A percentile compares a stretch with the other conserved stretches of the same genome.
These are phyloP conservation scores for Drosophila mayri DNA, from an alignment of 1,140 invertebrate genomes.

Conservation along the genomic window DNA sequence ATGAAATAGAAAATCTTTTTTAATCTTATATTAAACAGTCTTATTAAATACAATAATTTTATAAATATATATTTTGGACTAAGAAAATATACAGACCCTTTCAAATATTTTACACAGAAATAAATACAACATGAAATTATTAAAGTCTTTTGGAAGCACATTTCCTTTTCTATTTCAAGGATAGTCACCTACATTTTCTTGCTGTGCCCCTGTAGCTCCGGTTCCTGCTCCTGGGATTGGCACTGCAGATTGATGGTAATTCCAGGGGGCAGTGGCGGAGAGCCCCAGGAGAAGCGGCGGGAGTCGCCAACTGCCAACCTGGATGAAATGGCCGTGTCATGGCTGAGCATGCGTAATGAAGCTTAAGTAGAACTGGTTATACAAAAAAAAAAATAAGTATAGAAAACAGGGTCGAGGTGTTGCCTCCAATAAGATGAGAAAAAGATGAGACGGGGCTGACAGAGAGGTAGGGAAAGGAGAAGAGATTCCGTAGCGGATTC, in stretches of 20 bases:
- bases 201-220: constrained; percentile 25
- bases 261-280: constrained; percentile 18
- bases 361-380: constrained; percentile 83
- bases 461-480: neutral
- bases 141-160: too few relatives aligned
- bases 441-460: constrained; percentile 18
- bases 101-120: neutral
- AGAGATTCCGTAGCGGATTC: constrained; percentile 16
- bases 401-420: constrained; percentile 25
- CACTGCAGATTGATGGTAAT: constrained; percentile 51
- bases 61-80: neutral
- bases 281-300: constrained; percentile 11
- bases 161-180: neutral
- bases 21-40: too few relatives aligned
- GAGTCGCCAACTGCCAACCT: constrained; percentile 24
- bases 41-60: neutral
- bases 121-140: too few relatives aligned
- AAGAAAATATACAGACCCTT: neutral
- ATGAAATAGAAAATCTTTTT: neutral
- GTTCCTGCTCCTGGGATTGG: constrained; percentile 56
- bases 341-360: constrained; percentile 82
- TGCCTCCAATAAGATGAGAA: constrained; percentile 17
- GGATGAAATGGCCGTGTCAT: constrained; percentile 67
- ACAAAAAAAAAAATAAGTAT: constrained; percentile 18
- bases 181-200: neutral